Evolutionary conservation across 2,888 invertebrate species (phyloP).

Genomic region (Chaitophorus viminalis): DNA sequence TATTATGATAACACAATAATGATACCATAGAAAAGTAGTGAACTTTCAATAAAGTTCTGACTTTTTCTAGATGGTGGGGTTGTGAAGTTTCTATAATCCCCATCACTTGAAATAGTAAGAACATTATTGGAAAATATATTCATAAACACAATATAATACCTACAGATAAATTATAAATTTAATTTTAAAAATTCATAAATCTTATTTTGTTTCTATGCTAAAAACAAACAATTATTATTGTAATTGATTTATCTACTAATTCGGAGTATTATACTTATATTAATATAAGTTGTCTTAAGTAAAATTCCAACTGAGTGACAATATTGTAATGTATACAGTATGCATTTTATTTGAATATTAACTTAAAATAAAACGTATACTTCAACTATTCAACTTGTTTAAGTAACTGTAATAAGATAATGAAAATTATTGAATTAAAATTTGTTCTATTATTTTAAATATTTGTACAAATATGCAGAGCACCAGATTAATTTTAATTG

Average conservation of each 20-base stretch:
- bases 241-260: too few relatives aligned
- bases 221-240: too few relatives aligned
- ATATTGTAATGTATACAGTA: neutral
- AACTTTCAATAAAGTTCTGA: neutral
- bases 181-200: neutral
- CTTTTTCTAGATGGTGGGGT: neutral
- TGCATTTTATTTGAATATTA: neutral
- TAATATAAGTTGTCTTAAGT: neutral
- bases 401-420: neutral
- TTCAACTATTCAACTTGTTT: neutral
- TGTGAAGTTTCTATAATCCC: neutral
- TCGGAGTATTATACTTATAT: too few relatives aligned
- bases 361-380: neutral
- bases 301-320: neutral
- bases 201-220: too few relatives aligned
- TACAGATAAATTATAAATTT: neutral
- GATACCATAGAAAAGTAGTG: too few relatives aligned
- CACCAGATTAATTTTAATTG: too few relatives aligned
- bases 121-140: neutral
- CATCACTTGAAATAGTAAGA: neutral
- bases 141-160: neutral
- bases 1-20: neutral
- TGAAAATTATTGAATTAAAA: neutral
- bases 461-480: neutral
- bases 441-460: neutral